Conservation (phyloP, 1,140 invertebrate genomes). For the Heliconius eleuchia region DNA sequence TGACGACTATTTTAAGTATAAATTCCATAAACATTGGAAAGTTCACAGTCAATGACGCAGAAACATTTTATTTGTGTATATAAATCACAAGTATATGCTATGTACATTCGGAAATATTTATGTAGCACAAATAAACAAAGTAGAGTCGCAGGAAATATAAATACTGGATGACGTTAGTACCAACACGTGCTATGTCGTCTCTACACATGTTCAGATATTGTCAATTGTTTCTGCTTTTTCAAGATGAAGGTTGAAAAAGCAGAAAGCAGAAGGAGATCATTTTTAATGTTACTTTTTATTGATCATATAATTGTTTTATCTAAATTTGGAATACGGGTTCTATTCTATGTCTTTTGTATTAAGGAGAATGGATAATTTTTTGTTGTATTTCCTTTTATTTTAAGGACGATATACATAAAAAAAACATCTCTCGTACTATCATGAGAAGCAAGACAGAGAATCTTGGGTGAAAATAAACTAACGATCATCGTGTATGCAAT, state of each 20-base stretch:
- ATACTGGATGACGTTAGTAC: constrained; percentile 26
- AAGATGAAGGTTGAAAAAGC: background rate
- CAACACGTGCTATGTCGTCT: constrained; percentile 7
- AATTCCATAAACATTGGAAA: background rate
- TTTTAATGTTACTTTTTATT: background rate
- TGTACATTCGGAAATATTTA: constrained; percentile 1
- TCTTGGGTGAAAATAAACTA: no score
- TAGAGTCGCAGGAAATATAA: constrained; percentile 26
- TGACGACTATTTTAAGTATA: background rate
- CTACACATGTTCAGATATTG: background rate
- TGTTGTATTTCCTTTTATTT: no score
- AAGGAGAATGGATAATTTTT: no score
- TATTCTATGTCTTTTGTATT: no score
- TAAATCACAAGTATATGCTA: background rate
- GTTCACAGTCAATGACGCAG: constrained; percentile 3
- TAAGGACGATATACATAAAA: no score
- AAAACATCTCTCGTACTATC: no score
- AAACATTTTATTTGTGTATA: background rate
- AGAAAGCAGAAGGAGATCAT: no score
- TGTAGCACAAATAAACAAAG: constrained; percentile 21
- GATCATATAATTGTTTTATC: background rate
- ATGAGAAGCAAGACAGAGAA: no score
- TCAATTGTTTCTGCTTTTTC: background rate
- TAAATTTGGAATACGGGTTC: background rate
- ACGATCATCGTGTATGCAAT: no score